Conservation (phyloP, 1,140 invertebrate genomes). For the Dysdera silvatica region DNA sequence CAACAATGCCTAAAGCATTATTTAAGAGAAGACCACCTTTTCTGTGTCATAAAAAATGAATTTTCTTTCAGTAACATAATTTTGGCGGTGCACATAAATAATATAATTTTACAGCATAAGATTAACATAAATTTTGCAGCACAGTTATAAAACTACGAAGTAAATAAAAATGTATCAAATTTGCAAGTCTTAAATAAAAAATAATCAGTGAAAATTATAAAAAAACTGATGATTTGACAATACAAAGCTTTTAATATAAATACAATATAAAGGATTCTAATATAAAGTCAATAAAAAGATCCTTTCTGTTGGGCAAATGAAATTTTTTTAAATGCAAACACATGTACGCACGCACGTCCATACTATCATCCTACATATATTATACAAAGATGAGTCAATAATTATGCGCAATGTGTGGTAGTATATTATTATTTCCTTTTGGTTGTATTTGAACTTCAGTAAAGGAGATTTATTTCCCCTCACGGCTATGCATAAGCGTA, state of each 20-base stretch:
- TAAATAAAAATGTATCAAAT: constrained; percentile 88
- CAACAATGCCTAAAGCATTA: constrained; percentile 86
- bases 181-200: constrained; percentile 60
- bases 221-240: neutral
- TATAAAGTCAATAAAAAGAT: no score
- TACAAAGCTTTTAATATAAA: neutral
- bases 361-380: no score
- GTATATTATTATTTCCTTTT: no score
- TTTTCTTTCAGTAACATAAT: neutral
- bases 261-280: no score
- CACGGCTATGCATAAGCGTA: no score
- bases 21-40: constrained; percentile 92
- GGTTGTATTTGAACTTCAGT: no score
- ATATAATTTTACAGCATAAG: constrained; percentile 81
- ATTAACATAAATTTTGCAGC: constrained; percentile 84
- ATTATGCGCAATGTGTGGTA: no score
- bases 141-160: constrained; percentile 90
- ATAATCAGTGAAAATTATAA: constrained; percentile 52
- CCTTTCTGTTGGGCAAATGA: no score
- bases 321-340: no score
- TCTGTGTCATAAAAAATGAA: constrained; percentile 48
- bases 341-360: no score
- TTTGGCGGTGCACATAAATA: constrained; percentile 51
- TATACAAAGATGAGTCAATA: no score
- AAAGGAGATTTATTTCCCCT: no score